phyloP scores from a whole-genome alignment of 2,113 vertebrate species.

The Tachycineta bicolor region DNA sequence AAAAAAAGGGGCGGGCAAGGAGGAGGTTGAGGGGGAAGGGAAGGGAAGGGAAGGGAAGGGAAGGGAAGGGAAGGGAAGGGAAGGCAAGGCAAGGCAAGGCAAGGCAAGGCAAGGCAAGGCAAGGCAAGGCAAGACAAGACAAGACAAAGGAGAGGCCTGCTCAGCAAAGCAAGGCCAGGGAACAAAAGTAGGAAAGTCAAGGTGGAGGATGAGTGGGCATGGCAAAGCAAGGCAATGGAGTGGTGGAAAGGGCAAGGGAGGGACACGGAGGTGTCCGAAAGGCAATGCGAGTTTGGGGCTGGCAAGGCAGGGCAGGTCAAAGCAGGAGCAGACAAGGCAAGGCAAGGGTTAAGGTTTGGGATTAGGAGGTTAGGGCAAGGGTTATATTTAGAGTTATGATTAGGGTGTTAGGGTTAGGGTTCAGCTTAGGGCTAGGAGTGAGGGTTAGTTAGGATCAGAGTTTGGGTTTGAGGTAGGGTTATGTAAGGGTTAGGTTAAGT shows the following conservation, averaged over 20 bases:
- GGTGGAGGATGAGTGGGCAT: too few relatives aligned
- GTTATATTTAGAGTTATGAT: neutral
- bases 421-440: rapidly evolving
- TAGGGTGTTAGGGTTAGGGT: neutral
- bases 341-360: neutral
- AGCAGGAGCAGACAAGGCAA: neutral
- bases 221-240: neutral
- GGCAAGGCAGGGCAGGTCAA: neutral
- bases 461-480: neutral
- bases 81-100: neutral
- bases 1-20: too few relatives aligned
- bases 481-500: too few relatives aligned
- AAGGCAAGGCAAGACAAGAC: too few relatives aligned
- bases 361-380: neutral
- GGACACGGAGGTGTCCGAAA: neutral
- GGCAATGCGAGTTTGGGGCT: neutral
- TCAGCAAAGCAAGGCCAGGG: neutral
- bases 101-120: too few relatives aligned
- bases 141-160: too few relatives aligned
- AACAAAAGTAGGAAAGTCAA: too few relatives aligned
- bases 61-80: too few relatives aligned
- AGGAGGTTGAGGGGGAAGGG: too few relatives aligned
- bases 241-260: neutral
- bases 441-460: neutral
- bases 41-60: too few relatives aligned